Evolutionary conservation across 92 coral and sea anemone genomes (phyloP), one percentile per base, ranked within the genome.

Genomic region (Porites rus): DNA sequence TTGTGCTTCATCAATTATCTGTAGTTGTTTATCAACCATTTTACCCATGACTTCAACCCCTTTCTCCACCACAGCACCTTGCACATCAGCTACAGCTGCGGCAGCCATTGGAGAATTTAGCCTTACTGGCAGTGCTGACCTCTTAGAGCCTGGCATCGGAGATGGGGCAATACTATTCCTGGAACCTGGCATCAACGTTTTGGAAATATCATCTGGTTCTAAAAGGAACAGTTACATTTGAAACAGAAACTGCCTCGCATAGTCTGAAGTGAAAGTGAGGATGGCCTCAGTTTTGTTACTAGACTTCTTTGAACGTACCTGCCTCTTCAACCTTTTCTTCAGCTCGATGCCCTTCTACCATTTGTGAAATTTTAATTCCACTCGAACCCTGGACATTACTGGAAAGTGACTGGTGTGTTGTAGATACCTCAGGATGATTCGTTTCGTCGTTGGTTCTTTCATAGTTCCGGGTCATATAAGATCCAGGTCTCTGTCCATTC

Each of bases 1-100:
- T 58, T 80, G 84, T 52, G 84, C 84, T 50, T 80, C 84, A 52
- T 80, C 75, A 67, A 80, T 80, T 11, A 80, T 80, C 84, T 68
- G 24, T 52, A 80, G 13, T 17, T 80, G 84, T 53, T 80, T 80
- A 31, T 80, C 84, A 14, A 80, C 84, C 74, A 80, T 66, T 68
- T 80, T 52, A 0, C 84, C 84, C 84, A 69, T 69, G 8, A 80
- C 84, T 67, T 80, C 84, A n/a, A 80, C 68, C 11, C 84, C 84
- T 38, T 80, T 80, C 28, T 80, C 84, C 67, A 80, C 84, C 65
- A 80, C 84, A 21, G 84, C 84, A 2, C 75, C 84, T 13, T 80
- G 76, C 12, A 80, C 63, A 13, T 80, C 53, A n/a, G 84, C 74
- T 51, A 65, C 84, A 56, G 75, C 84, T 10, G 66, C 84, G 63